phyloP scores from a whole-genome alignment of 2,113 vertebrate genomes.

The Crotophaga sulcirostris region DNA sequence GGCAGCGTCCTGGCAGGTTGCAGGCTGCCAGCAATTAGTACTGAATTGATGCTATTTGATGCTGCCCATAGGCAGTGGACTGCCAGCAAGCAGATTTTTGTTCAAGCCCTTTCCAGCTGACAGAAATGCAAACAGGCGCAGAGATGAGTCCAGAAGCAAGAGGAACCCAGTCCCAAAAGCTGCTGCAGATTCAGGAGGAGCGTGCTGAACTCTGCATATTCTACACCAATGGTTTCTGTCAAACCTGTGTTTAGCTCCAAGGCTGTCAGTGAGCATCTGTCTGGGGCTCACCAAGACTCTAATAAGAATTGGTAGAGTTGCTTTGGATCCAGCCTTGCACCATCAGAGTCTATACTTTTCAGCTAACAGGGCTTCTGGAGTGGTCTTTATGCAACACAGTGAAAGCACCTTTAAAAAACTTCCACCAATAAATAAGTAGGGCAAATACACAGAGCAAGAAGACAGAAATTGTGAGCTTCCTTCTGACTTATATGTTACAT shows the following conservation, averaged over 20 bases:
- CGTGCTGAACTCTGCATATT: not conserved
- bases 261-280: not conserved
- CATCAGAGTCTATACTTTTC: not conserved
- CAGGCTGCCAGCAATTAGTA: not conserved
- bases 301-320: not conserved
- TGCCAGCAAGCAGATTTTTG: not conserved
- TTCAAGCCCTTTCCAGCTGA: not conserved
- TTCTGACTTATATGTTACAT: not conserved
- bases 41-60: not conserved
- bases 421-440: not conserved
- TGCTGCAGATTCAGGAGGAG: not conserved
- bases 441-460: not conserved
- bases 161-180: not conserved
- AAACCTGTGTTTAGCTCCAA: not conserved
- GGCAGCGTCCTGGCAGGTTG: not conserved
- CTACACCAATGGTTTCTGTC: not conserved
- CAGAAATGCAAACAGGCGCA: not conserved
- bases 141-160: not conserved
- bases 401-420: not conserved
- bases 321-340: not conserved
- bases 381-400: not conserved
- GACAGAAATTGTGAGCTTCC: not conserved
- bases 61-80: not conserved
- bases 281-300: not conserved
- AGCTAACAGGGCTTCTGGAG: not conserved